These are phyloP conservation scores for Lamellibrachia luymesi DNA, from an alignment of 1,140 invertebrate species.

Conservation along the genomic window DNA sequence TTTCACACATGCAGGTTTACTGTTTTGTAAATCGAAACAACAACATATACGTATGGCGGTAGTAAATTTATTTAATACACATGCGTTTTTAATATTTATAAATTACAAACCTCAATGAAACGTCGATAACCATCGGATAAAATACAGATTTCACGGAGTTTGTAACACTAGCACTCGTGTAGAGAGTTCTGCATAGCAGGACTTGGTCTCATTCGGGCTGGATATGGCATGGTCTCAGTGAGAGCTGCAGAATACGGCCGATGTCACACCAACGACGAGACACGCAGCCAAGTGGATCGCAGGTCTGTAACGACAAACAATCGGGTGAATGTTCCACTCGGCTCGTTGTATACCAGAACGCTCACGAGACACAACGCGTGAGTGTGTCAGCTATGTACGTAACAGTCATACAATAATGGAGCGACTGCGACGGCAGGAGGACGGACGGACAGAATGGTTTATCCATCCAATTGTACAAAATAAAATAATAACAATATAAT, in stretches of 20 bases:
- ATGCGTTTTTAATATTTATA: neutral
- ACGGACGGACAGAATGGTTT: no score
- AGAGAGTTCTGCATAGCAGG: neutral
- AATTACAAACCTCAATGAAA: neutral
- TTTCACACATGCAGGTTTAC: neutral
- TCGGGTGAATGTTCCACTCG: neutral
- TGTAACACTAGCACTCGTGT: neutral
- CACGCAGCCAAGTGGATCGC: neutral
- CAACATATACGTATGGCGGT: neutral
- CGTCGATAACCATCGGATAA: neutral
- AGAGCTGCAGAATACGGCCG: neutral
- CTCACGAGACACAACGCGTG: no score
- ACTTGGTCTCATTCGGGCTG: neutral
- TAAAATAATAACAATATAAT: no score
- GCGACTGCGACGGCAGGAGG: no score
- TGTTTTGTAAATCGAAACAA: neutral
- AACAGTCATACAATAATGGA: no score
- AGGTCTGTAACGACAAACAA: neutral
- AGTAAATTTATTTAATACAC: neutral
- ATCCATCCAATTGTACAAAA: no score
- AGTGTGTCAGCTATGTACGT: no score
- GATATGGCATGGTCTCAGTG: neutral
- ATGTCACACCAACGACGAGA: neutral
- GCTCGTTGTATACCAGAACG: no score
- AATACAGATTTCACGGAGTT: neutral